Conservation (phyloP, 2,113 vertebrate genomes). For the Vimba vimba region DNA sequence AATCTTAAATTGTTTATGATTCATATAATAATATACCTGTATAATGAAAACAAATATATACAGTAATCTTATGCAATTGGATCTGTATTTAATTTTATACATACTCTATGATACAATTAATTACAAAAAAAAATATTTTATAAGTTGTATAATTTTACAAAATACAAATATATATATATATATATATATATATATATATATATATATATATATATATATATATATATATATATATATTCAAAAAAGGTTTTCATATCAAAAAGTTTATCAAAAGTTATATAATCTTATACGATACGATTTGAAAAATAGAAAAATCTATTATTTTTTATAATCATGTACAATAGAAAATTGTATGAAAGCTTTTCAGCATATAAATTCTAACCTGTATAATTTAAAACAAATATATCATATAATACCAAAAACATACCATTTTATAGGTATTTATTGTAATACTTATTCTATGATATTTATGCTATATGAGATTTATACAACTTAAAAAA, state of each 20-base stretch:
- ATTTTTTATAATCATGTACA: no score
- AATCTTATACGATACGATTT: no score
- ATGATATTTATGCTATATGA: not conserved
- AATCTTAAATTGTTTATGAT: no score
- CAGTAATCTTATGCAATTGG: not conserved
- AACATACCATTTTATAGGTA: not conserved
- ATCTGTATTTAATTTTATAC: not conserved
- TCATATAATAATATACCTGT: no score
- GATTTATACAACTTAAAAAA: no score
- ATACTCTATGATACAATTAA: not conserved
- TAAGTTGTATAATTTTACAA: not conserved
- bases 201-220: not conserved
- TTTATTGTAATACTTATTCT: not conserved
- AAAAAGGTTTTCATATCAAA: no score
- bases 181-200: not conserved
- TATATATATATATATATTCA: not conserved
- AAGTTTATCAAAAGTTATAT: no score
- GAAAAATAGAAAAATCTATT: no score
- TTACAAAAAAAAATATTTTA: not conserved
- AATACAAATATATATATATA: not conserved
- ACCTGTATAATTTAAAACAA: not conserved
- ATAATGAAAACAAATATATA: no score
- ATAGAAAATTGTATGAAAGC: no score
- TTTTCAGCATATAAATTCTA: no score
- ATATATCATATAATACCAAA: not conserved